Percentiles rank a stretch among this genome's conserved stretches.
phyloP scores from a whole-genome alignment of 1,140 invertebrate genomes.

The Anadara kagoshimensis region DNA sequence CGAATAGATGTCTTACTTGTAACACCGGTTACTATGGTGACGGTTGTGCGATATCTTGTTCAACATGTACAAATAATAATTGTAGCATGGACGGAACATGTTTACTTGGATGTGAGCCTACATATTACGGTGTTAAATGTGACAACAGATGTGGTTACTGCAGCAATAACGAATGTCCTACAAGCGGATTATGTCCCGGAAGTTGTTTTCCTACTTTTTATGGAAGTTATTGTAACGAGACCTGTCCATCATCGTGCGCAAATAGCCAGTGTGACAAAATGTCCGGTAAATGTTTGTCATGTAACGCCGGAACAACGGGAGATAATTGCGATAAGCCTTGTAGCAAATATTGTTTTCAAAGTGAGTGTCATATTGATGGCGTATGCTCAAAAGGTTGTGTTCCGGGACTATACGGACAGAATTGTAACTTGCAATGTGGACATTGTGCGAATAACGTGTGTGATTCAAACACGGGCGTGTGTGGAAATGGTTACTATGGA shows the following conservation, averaged over 20 bases:
- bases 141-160: too few relatives aligned
- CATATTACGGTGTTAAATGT: too few relatives aligned
- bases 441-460: neutral
- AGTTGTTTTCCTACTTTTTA: slow-evolving; percentile 18
- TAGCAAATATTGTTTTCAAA: slow-evolving; percentile 9
- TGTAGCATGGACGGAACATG: too few relatives aligned
- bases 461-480: neutral
- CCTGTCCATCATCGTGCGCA: too few relatives aligned
- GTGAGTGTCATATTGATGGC: slow-evolving; percentile 13
- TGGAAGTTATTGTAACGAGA: slow-evolving; percentile 11
- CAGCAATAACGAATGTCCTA: slow-evolving; percentile 6
- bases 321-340: slow-evolving; percentile 16
- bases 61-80: too few relatives aligned
- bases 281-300: too few relatives aligned
- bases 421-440: slow-evolving; percentile 21
- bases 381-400: slow-evolving; percentile 9
- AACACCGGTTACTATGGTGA: slow-evolving; percentile 34
- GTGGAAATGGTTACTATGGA: slow-evolving; percentile 9
- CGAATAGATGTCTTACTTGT: too few relatives aligned
- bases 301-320: slow-evolving; percentile 31
- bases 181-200: slow-evolving; percentile 15
- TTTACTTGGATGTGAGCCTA: too few relatives aligned
- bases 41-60: slow-evolving; percentile 20
- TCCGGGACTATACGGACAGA: slow-evolving; percentile 10
- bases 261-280: slow-evolving; percentile 24